These are phyloP conservation scores for Onthophagus sagittarius DNA, from an alignment of 2,888 invertebrate genomes.

Conservation along the genomic window DNA sequence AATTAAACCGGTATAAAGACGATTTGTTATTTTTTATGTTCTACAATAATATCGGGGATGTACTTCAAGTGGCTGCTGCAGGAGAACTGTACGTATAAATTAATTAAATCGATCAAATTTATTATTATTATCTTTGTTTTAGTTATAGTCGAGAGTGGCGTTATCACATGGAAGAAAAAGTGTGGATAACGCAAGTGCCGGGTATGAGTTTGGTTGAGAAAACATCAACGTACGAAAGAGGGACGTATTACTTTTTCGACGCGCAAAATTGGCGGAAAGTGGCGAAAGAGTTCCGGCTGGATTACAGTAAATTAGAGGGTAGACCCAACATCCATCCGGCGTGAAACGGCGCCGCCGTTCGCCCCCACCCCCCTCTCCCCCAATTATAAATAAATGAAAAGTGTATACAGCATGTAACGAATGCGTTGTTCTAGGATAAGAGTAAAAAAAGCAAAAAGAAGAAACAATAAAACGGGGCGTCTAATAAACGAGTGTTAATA, in stretches of 20 bases:
- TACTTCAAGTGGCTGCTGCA: constrained; percentile 96
- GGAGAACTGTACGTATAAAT: constrained; percentile 80
- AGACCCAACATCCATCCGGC: constrained; percentile 56
- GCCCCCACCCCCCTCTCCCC: constrained; percentile 35
- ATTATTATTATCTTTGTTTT: constrained; percentile 30
- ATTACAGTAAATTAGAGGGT: constrained; percentile 98
- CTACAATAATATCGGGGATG: constrained; percentile 98
- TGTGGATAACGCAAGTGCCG: constrained; percentile 97
- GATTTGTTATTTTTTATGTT: constrained; percentile 98
- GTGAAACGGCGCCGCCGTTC: constrained; percentile 23
- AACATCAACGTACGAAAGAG: constrained; percentile 93
- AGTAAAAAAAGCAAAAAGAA: constrained; percentile 25
- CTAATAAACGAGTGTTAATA: constrained; percentile 32
- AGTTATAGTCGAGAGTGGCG: constrained; percentile 99
- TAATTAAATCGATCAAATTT: background rate
- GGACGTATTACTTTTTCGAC: constrained; percentile 99
- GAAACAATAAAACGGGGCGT: constrained; percentile 26
- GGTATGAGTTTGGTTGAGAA: constrained; percentile 93
- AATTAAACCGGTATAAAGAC: constrained; percentile 96
- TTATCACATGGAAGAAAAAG: constrained; percentile 98
- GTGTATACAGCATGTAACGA: constrained; percentile 45
- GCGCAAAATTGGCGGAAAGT: constrained; percentile 99
- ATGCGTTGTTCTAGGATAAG: constrained; percentile 36
- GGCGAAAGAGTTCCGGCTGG: constrained; percentile 97
- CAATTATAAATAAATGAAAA: constrained; percentile 45